A percentile compares a stretch with the other conserved stretches of the same genome.
Conservation (phyloP, 2,113 vertebrate species). For the Gobio gobio region DNA sequence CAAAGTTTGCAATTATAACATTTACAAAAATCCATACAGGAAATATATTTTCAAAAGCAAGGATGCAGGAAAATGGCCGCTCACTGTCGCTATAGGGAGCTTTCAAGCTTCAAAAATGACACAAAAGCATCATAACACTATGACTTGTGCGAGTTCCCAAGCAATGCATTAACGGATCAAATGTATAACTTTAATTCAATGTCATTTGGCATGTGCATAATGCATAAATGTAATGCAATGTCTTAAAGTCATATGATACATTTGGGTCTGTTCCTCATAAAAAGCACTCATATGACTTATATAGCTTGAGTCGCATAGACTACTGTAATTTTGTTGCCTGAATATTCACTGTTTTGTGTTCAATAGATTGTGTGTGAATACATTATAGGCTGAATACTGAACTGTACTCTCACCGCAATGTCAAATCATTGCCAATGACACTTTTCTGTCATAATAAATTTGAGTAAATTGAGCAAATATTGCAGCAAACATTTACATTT, state of each 20-base stretch:
- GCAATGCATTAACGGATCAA: neutral
- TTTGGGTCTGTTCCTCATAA: neutral
- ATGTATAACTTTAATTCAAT: neutral
- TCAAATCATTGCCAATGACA: neutral
- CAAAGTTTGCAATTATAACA: neutral
- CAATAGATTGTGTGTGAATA: no score
- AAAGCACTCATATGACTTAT: neutral
- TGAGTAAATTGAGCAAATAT: neutral
- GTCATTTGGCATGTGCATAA: neutral
- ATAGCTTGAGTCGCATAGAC: neutral
- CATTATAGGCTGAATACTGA: no score
- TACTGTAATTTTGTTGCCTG: neutral
- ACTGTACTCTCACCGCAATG: no score
- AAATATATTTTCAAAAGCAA: neutral
- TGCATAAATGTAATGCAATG: neutral
- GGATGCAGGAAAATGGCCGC: neutral
- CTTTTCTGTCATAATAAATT: neutral
- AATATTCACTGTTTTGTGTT: neutral
- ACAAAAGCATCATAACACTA: neutral
- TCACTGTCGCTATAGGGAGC: no score
- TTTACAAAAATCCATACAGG: neutral
- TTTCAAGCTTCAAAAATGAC: neutral
- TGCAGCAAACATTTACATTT: neutral
- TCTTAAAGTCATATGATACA: neutral
- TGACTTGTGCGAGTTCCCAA: neutral